phyloP scores from a whole-genome alignment of 2,113 vertebrate species.

The Ardeotis arabs region DNA sequence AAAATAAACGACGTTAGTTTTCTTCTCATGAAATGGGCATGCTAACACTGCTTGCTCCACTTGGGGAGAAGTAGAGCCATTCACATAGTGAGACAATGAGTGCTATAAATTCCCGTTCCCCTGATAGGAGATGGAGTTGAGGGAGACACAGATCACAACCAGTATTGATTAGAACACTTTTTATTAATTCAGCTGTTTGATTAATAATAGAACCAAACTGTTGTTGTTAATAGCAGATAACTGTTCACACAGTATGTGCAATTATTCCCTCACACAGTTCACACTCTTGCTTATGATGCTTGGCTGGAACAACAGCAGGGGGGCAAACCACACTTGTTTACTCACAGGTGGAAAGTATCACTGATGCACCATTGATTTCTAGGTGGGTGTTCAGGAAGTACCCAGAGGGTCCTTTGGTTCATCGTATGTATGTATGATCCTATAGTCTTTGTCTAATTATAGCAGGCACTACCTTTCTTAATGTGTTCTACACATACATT shows the following conservation, averaged over 20 bases:
- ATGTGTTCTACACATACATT: neutral
- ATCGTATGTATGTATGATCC: neutral
- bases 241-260: neutral
- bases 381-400: neutral
- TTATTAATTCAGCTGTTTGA: neutral
- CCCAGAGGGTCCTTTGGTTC: neutral
- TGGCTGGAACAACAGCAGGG: neutral
- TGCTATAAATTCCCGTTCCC: neutral
- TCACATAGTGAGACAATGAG: neutral
- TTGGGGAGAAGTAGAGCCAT: neutral
- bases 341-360: neutral
- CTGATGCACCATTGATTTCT: neutral
- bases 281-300: neutral
- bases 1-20: neutral
- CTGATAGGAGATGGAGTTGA: neutral
- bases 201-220: neutral
- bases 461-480: neutral
- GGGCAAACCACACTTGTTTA: neutral
- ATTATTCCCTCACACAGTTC: neutral
- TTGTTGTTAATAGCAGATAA: neutral
- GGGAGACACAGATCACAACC: neutral
- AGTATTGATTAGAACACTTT: neutral
- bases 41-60: neutral
- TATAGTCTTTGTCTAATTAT: neutral
- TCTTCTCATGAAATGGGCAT: neutral